These are phyloP conservation scores for Salminus brasiliensis DNA, from an alignment of 2,113 vertebrate species.

Conservation along the genomic window DNA sequence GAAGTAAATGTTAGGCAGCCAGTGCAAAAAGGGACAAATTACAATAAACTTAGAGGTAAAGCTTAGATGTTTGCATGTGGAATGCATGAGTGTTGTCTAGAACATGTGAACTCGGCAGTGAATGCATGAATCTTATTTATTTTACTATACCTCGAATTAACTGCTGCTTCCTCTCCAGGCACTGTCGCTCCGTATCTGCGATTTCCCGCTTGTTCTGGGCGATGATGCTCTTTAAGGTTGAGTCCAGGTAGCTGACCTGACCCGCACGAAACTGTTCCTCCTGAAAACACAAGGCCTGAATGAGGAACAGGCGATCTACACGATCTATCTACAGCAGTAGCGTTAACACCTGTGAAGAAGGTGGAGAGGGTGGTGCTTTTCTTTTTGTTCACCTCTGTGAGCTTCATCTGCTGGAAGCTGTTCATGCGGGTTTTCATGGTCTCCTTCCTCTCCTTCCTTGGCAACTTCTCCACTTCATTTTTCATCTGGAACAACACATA, in stretches of 20 bases:
- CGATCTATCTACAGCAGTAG: not conserved
- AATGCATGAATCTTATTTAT: no score
- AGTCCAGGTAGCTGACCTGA: slow-evolving; percentile 85
- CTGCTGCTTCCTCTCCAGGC: slow-evolving; percentile 88
- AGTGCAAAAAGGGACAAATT: no score
- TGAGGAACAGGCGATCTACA: not conserved
- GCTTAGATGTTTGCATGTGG: no score
- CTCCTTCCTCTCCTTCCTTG: slow-evolving; percentile 86
- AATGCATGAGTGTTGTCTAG: no score
- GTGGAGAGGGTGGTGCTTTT: not conserved
- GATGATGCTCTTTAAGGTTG: slow-evolving; percentile 83
- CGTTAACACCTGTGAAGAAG: not conserved
- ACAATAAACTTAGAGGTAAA: no score
- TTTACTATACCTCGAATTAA: slow-evolving; percentile 83
- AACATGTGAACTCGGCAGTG: no score
- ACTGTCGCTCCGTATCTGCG: slow-evolving; percentile 85
- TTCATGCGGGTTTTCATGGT: slow-evolving; percentile 82
- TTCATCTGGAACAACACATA: slow-evolving; percentile 79
- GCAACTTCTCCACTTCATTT: slow-evolving; percentile 85
- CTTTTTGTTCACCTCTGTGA: slow-evolving; percentile 73
- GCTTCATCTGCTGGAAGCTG: slow-evolving; percentile 80
- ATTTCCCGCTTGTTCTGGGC: slow-evolving; percentile 87
- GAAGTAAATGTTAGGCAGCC: no score
- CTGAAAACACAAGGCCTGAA: slow-evolving; percentile 64
- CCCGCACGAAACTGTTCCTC: slow-evolving; percentile 82